These are phyloP conservation scores for Dicerorhinus sumatrensis DNA, from an alignment of 2,113 vertebrate species.

Conservation along the genomic window DNA sequence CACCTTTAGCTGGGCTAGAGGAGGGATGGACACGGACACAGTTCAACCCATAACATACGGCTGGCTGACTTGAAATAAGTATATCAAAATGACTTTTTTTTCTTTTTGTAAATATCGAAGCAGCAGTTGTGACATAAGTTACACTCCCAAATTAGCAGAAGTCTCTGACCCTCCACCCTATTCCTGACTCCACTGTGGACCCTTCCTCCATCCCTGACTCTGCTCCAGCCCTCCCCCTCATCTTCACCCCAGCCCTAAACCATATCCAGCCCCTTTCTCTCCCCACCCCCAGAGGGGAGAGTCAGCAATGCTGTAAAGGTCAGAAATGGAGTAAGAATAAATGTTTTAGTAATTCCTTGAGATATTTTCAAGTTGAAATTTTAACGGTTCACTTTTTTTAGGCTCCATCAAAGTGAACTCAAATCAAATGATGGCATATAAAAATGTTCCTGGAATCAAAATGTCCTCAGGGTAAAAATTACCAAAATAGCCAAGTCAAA, in stretches of 20 bases:
- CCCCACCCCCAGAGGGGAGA: not conserved
- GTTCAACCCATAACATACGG: not conserved
- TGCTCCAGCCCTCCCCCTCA: not conserved
- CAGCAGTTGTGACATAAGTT: not conserved
- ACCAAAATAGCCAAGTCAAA: constrained; percentile 1
- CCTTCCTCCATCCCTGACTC: not conserved
- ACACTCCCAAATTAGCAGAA: not conserved
- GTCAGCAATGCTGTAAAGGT: not conserved
- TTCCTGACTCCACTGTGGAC: too few species aligned
- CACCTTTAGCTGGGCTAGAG: not conserved
- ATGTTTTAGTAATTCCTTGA: not conserved
- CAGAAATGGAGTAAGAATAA: not conserved
- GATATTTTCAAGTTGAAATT: not conserved
- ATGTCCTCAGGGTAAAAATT: constrained; percentile 16
- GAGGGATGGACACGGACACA: not conserved
- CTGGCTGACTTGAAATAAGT: not conserved
- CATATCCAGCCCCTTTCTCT: too few species aligned
- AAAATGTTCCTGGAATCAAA: constrained; percentile 32
- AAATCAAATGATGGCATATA: not conserved
- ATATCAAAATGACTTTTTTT: not conserved
- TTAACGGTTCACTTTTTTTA: not conserved
- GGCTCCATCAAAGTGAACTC: not conserved
- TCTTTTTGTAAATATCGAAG: not conserved
- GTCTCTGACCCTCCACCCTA: not conserved
- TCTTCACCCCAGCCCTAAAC: not conserved